These are phyloP conservation scores for Rapana venosa DNA, from an alignment of 2,888 invertebrate genomes.

Conservation along the genomic window DNA sequence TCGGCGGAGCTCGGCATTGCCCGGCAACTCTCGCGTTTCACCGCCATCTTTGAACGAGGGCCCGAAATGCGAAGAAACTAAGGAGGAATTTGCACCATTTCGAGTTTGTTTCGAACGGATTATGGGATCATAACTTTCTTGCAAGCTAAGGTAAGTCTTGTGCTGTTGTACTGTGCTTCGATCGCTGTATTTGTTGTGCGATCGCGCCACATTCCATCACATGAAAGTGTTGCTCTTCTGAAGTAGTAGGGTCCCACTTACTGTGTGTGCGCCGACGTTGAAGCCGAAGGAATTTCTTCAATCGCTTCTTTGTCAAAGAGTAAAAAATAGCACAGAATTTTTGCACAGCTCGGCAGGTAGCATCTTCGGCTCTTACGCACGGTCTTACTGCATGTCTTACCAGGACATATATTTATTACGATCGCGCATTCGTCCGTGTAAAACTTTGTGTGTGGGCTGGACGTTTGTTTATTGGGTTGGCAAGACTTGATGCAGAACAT, in stretches of 20 bases:
- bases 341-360: constrained; percentile 32
- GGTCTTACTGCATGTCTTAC: background rate
- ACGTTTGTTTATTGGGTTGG: constrained; percentile 29
- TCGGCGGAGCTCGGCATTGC: constrained; percentile 45
- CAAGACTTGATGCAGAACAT: constrained; percentile 10
- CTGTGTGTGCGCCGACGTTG: constrained; percentile 11
- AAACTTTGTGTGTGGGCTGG: constrained; percentile 19
- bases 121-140: constrained; percentile 50
- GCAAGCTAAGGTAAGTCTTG: constrained; percentile 48
- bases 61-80: constrained; percentile 45
- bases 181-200: background rate
- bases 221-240: constrained; percentile 21
- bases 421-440: background rate
- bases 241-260: constrained; percentile 18
- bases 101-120: constrained; percentile 52
- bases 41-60: constrained; percentile 54
- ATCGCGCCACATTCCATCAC: constrained; percentile 47
- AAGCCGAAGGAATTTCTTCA: constrained; percentile 47
- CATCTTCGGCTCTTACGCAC: background rate
- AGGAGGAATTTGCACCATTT: constrained; percentile 47
- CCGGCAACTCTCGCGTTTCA: constrained; percentile 52
- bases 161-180: constrained; percentile 23
- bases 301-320: constrained; percentile 48
- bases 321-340: constrained; percentile 40
- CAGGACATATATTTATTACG: background rate